Evolutionary conservation across 92 coral and sea anemone genomes (phyloP), one percentile per base, ranked within the genome.

Genomic region (Parazoanthus swiftii): DNA sequence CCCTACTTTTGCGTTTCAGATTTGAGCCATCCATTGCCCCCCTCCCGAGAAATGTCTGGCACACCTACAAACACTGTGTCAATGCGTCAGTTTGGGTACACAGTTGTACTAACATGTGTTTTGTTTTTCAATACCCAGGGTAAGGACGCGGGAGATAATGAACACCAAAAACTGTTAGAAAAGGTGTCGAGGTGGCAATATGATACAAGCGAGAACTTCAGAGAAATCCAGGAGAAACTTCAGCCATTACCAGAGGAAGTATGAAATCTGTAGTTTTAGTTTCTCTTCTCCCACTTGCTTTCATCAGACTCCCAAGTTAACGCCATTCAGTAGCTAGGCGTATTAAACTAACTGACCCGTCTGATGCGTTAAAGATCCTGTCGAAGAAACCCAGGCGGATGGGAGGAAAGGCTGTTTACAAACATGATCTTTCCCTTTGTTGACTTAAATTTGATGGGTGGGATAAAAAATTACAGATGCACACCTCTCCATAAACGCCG

Each of bases 211-310:
- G 90, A 91, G 35, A 92, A 82, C 77, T 80, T 95, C 39, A 85
- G 85, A 82, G 94, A 91, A 82, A 89, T 93, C 5, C 85, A 91
- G 70, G 86, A 85, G 43, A 92, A 91, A 56, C 86, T 95, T 11
- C 81, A 90, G 38, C 96, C 98, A 8, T 71, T 95, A 16, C 98
- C 98, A 80, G 91, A 82, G 51, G 93, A 95, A 94, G 98, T 95
- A 92, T 16, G 85, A 59, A 80, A 58, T 33, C 33, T 5, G 37
- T 48, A 9, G 26, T 54, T 44, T 16, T 51, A 23, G 23, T 50
- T 79, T 25, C 33, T 29, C 9, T 79, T n/a, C 25, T 39, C 79
- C 10, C 10, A 14, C 26, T 2, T 35, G 79, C 79, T 18, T 0
- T 11, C 20, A 29, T 74, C 36, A 15, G 23, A 11, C 4, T 7